Evolutionary conservation across 1,140 invertebrate species (phyloP).

Genomic region (Macrostomum lignano): DNA sequence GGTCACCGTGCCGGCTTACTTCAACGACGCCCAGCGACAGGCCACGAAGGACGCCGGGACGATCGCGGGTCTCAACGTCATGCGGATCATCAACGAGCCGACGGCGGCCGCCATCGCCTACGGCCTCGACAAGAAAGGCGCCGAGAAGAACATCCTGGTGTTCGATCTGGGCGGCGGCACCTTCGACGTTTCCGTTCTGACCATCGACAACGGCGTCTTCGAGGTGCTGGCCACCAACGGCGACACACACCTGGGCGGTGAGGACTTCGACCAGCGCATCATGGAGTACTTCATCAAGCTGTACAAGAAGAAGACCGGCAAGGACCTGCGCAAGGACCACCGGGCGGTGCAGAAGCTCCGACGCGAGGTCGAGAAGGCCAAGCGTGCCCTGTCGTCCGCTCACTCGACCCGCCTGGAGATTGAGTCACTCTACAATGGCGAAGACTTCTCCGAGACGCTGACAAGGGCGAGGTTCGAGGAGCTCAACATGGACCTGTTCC

Average conservation of each 20-base stretch:
- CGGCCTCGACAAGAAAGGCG: constrained; percentile 35
- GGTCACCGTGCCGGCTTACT: constrained; percentile 90
- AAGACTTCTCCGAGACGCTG: constrained; percentile 79
- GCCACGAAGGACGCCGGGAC: constrained; percentile 55
- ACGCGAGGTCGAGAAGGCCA: constrained; percentile 75
- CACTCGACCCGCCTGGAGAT: constrained; percentile 47
- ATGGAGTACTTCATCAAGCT: constrained; percentile 55
- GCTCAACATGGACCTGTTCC: constrained; percentile 66
- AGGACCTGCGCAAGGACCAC: constrained; percentile 16
- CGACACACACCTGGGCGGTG: constrained; percentile 82
- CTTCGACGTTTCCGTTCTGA: constrained; percentile 77
- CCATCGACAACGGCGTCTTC: constrained; percentile 72
- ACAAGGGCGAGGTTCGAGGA: constrained; percentile 98
- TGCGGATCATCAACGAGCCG: constrained; percentile 98
- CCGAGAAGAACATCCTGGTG: constrained; percentile 90
- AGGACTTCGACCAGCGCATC: constrained; percentile 89
- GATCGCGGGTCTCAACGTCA: constrained; percentile 65
- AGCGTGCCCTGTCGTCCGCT: constrained; percentile 66
- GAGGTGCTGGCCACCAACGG: constrained; percentile 77
- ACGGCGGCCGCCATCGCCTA: constrained; percentile 36
- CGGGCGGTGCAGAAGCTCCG: constrained; percentile 72
- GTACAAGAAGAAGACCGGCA: constrained; percentile 15
- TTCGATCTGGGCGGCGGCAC: constrained; percentile 98
- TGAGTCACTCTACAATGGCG: constrained; percentile 70
- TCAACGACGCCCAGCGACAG: constrained; percentile 88